A percentile compares a stretch with the other conserved stretches of the same genome.
These are phyloP conservation scores for Unio pictorum DNA, from an alignment of 2,888 invertebrate species.

Conservation along the genomic window DNA sequence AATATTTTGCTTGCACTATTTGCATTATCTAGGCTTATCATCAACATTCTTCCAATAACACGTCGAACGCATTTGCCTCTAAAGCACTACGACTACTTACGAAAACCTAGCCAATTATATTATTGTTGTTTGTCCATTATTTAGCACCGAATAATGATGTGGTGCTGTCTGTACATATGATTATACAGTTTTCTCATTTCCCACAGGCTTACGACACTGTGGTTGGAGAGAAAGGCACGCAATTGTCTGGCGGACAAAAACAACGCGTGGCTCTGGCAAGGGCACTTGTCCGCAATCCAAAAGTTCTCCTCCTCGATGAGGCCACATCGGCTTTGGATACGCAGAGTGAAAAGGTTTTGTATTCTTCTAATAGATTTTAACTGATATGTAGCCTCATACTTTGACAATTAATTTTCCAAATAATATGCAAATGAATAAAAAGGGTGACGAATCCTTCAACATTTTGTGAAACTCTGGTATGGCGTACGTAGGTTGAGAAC, in stretches of 20 bases:
- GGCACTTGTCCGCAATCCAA: constrained; percentile 79
- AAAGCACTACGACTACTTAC: no score
- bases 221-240: constrained; percentile 71
- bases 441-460: no score
- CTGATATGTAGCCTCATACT: no score
- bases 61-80: no score
- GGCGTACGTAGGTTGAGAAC: no score
- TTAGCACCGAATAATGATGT: neutral
- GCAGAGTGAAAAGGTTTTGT: constrained; percentile 67
- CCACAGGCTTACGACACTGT: constrained; percentile 64
- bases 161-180: no score
- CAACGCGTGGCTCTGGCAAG: constrained; percentile 81
- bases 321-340: constrained; percentile 72
- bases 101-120: no score
- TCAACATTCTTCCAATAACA: no score
- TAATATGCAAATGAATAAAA: neutral
- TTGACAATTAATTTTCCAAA: neutral
- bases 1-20: no score
- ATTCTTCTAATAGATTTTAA: neutral
- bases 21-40: no score
- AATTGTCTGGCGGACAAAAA: constrained; percentile 72
- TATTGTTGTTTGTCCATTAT: neutral
- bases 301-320: constrained; percentile 75
- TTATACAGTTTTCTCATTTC: no score
- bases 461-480: no score